These are phyloP conservation scores for Hiodon tergisus DNA, from an alignment of 2,113 vertebrate species.

Conservation along the genomic window DNA sequence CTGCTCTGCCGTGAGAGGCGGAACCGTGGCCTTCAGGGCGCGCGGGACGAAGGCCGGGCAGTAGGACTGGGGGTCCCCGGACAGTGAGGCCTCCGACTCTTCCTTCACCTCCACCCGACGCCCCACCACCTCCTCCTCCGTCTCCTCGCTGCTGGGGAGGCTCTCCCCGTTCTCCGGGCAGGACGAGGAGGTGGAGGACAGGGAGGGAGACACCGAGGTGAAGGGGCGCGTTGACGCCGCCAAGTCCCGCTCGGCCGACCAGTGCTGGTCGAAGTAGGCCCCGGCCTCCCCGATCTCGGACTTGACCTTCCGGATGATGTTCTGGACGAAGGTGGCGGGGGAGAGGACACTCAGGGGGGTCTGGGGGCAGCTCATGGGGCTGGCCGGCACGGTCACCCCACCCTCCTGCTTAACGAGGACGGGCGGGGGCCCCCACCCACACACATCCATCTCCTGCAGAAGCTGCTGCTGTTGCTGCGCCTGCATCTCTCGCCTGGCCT, in stretches of 20 bases:
- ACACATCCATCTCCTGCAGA: slow-evolving; percentile 82
- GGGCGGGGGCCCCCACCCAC: slow-evolving; percentile 50
- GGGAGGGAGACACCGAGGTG: slow-evolving; percentile 81
- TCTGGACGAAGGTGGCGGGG: slow-evolving; percentile 90
- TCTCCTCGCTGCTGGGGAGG: slow-evolving; percentile 71
- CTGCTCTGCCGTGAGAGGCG: slow-evolving; percentile 89
- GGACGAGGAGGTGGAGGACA: slow-evolving; percentile 82
- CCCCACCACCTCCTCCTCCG: slow-evolving; percentile 64
- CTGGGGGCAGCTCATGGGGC: slow-evolving; percentile 63
- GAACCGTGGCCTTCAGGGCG: slow-evolving; percentile 87
- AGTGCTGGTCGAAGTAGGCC: slow-evolving; percentile 92
- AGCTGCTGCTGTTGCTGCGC: slow-evolving; percentile 79
- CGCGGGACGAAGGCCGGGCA: slow-evolving; percentile 84
- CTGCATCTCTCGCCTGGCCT: slow-evolving; percentile 94
- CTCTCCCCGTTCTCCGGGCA: slow-evolving; percentile 71
- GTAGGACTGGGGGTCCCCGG: slow-evolving; percentile 63
- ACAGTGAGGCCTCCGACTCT: slow-evolving; percentile 61
- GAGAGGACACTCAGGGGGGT: slow-evolving; percentile 78
- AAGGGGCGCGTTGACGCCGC: slow-evolving; percentile 35
- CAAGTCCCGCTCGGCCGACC: slow-evolving; percentile 76
- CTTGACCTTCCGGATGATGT: slow-evolving; percentile 96
- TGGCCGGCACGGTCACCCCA: slow-evolving; percentile 42
- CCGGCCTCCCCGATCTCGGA: slow-evolving; percentile 88
- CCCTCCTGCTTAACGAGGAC: slow-evolving; percentile 86
- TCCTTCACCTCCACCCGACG: slow-evolving; percentile 72